Percentiles rank a stretch among this genome's conserved stretches.
Conservation (phyloP, 2,888 invertebrate genomes). For the Aphodius sticticus region DNA sequence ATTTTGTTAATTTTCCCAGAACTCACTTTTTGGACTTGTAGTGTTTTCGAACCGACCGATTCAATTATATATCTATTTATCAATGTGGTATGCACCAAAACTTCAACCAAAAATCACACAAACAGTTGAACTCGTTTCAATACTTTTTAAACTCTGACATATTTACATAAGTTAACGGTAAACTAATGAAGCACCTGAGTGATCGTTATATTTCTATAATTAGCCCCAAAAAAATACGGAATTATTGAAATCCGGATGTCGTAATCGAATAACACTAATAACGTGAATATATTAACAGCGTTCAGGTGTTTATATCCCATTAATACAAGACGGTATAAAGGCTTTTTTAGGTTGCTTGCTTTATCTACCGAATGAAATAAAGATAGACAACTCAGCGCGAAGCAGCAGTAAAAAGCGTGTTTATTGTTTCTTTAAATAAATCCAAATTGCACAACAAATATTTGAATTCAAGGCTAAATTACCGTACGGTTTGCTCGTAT, state of each 20-base stretch:
- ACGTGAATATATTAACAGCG: neutral
- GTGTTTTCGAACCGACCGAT: too few species aligned
- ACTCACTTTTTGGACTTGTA: too few species aligned
- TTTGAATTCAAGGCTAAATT: neutral
- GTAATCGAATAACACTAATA: neutral
- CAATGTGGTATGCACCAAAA: too few species aligned
- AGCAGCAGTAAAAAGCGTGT: neutral
- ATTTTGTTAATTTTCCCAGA: too few species aligned
- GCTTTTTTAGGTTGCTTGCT: neutral
- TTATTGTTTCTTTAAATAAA: slow-evolving; percentile 4
- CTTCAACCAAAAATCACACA: too few species aligned
- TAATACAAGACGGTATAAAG: neutral
- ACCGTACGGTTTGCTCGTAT: slow-evolving; percentile 4
- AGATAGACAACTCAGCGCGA: neutral
- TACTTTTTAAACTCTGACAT: too few species aligned
- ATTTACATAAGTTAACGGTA: too few species aligned
- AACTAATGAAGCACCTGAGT: neutral
- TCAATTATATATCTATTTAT: too few species aligned
- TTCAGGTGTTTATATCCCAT: neutral
- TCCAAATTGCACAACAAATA: slow-evolving; percentile 4
- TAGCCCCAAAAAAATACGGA: neutral
- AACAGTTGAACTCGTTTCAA: too few species aligned
- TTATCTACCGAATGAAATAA: neutral
- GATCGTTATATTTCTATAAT: too few species aligned
- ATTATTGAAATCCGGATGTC: neutral